Conservation (phyloP, 2,797 vertebrate genomes). For the Epinephelus awoara region DNA sequence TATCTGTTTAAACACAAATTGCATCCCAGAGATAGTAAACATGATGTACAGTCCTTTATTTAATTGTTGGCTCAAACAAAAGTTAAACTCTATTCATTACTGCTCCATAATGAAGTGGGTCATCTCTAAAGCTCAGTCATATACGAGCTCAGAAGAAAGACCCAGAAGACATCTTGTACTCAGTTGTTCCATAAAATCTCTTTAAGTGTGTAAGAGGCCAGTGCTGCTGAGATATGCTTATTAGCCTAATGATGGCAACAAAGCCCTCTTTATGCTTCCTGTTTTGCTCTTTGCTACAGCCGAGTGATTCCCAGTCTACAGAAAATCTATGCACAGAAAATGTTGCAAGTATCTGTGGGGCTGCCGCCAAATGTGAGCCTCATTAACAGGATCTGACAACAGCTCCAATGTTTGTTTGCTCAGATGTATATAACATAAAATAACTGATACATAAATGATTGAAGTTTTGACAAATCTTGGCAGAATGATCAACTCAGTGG, state of each 20-base stretch:
- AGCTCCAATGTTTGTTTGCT: background rate
- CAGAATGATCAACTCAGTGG: too few relatives aligned
- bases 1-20: background rate
- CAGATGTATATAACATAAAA: too few relatives aligned
- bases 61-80: slow-evolving; percentile 6
- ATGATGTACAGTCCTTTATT: background rate
- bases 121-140: background rate
- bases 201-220: slow-evolving; percentile 14
- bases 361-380: background rate
- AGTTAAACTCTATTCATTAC: slow-evolving; percentile 18
- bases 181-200: slow-evolving; percentile 33
- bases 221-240: slow-evolving; percentile 19
- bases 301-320: background rate
- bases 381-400: background rate
- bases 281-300: slow-evolving; percentile 1
- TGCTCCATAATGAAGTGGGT: slow-evolving; percentile 6
- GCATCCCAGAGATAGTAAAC: background rate
- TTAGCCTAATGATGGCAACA: slow-evolving; percentile 30
- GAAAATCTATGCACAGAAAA: slow-evolving; percentile 13
- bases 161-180: slow-evolving; percentile 12
- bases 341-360: background rate
- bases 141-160: background rate
- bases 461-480: too few relatives aligned
- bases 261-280: slow-evolving; percentile 7
- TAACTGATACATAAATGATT: too few relatives aligned